Conservation (phyloP, 2,113 vertebrate genomes). For the Tragelaphus scriptus region DNA sequence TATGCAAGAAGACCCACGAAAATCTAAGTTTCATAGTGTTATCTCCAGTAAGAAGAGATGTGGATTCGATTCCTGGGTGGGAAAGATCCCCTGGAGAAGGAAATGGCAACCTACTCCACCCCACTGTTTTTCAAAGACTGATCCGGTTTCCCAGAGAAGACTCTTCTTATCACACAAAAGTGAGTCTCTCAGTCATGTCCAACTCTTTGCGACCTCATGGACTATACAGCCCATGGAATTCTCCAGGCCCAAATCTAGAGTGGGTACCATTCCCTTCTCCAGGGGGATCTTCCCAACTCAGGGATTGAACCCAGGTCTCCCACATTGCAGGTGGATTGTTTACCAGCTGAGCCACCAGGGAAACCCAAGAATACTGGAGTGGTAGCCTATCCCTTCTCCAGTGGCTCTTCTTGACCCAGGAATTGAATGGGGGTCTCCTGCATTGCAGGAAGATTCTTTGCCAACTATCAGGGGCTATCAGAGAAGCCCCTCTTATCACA, state of each 20-base stretch:
- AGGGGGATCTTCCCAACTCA: neutral
- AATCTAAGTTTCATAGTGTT: conserved; percentile 45
- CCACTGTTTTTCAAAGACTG: neutral
- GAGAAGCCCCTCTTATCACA: neutral
- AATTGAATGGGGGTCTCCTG: neutral
- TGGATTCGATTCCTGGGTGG: neutral
- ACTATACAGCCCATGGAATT: neutral
- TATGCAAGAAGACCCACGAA: conserved; percentile 61
- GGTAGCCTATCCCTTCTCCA: neutral
- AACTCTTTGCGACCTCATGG: neutral
- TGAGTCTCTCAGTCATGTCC: neutral
- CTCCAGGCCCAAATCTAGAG: neutral
- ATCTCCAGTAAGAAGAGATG: conserved; percentile 71
- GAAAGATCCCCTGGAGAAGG: neutral
- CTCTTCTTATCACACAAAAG: neutral
- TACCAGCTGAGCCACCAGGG: neutral
- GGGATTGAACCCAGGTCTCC: neutral
- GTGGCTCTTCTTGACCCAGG: neutral
- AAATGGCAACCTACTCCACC: neutral
- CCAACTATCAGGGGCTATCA: neutral
- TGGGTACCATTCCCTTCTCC: neutral
- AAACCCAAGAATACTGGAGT: neutral
- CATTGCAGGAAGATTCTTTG: neutral
- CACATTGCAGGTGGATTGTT: neutral
- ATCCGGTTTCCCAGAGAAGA: neutral